A percentile compares a stretch with the other conserved stretches of the same genome.
Conservation (phyloP, 2,113 vertebrate species). For the Pterocles gutturalis region DNA sequence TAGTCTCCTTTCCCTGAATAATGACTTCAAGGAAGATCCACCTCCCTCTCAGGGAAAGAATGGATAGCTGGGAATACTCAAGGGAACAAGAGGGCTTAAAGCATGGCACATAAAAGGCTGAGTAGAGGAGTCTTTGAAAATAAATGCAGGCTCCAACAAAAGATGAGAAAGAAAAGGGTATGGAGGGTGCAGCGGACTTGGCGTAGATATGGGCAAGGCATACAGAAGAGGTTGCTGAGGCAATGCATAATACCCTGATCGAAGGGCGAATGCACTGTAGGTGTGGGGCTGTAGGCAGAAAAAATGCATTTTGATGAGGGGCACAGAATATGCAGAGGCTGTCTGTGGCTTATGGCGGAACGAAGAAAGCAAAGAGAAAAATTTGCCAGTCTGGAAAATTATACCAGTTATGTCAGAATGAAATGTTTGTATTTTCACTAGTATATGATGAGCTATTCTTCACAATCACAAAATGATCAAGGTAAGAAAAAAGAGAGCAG, state of each 20-base stretch:
- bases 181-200: not conserved
- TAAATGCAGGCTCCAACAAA: constrained; percentile 65
- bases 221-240: constrained; percentile 55
- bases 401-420: not conserved
- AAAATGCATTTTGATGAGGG: constrained; percentile 30
- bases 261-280: not conserved
- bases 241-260: not conserved
- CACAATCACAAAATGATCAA: not conserved
- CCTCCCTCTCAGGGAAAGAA: constrained; percentile 55
- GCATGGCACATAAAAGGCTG: constrained; percentile 50
- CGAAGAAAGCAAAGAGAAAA: not conserved
- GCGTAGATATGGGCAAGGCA: not conserved
- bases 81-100: constrained; percentile 69
- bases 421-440: not conserved
- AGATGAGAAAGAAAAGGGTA: constrained; percentile 54
- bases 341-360: not conserved
- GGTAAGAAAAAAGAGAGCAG: not conserved
- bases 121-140: constrained; percentile 64
- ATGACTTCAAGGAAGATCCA: constrained; percentile 69
- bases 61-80: constrained; percentile 57
- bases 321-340: not conserved
- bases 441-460: not conserved
- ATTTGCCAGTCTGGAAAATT: not conserved
- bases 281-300: not conserved
- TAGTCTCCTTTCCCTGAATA: constrained; percentile 52